Conservation (phyloP, 2,797 vertebrate genomes). For the Miopithecus talapoin region DNA sequence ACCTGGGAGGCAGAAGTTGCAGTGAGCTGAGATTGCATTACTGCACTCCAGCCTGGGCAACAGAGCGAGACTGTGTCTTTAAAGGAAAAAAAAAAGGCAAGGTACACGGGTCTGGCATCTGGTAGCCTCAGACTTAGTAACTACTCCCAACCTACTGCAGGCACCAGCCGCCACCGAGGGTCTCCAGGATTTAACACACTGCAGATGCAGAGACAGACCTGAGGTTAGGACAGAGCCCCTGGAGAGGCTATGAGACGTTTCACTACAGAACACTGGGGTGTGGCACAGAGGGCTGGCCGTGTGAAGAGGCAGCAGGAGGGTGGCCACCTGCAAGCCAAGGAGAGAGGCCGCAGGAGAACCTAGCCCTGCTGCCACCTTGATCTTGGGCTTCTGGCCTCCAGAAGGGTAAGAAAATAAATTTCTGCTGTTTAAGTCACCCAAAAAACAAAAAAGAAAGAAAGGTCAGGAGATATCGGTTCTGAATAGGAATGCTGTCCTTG, state of each 20-base stretch:
- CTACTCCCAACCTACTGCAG: not conserved
- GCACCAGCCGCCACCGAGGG: not conserved
- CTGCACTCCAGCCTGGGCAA: not conserved
- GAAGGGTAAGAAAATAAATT: not conserved
- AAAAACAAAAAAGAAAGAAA: not conserved
- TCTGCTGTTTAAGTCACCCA: not conserved
- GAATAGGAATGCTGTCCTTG: not conserved
- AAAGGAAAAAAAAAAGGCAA: not conserved
- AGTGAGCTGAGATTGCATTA: not conserved
- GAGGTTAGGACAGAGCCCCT: not conserved
- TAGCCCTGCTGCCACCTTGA: not conserved
- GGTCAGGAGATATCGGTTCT: not conserved
- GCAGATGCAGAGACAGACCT: not conserved
- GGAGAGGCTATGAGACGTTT: accelerated
- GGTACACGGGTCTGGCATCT: not conserved
- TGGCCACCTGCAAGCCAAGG: not conserved
- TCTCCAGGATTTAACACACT: not conserved
- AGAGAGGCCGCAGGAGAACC: not conserved
- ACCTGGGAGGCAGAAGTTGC: not conserved
- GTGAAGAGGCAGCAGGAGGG: not conserved
- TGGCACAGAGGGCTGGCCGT: too few relatives aligned
- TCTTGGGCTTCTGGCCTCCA: not conserved
- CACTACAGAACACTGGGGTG: not conserved
- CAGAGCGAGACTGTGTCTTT: not conserved
- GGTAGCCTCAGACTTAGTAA: not conserved